Evolutionary conservation across 2,888 invertebrate genomes (phyloP), one percentile per base, ranked within the genome.

Genomic region (Andrena bicolor): DNA sequence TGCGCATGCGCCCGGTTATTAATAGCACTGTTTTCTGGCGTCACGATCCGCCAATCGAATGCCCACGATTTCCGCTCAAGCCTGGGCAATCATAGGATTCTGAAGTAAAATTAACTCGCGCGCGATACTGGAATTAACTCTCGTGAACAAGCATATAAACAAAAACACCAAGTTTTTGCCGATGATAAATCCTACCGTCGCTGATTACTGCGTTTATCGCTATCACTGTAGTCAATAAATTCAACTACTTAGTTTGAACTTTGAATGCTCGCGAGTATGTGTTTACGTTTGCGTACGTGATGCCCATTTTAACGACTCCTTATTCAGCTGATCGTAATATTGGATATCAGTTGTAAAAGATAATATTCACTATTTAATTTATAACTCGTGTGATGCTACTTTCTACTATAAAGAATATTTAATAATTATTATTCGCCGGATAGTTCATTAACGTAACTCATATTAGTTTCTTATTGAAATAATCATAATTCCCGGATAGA

Each of bases 1-100:
- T 82, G 88, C 91, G 92, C 90, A 80, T 91, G 93, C 91, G 91
- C 84, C 8, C 56, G 30, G 76, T 86, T 92, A 93, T 92, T 90
- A 92, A 92, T 93, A 93, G 92, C 87, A 85, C 64, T 23, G 58
- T 41, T 13, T 65, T 58, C 69, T 91, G 90, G 89, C 93, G 93
- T 93, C 93, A 93, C 53, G 63, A 68, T 13, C 10, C 28, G 53
- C 93, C 93, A 93, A 93, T 92, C 79, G 23, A n/a, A 71, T 23
- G 13, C 41, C 68, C 32, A 63, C 81, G 72, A 79, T 88, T 88
- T 85, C 79, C 82, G 76, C 74, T 86, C 83, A 79, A 76, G 78
- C 82, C 73, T 82, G 71, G 70, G 69, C 76, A 81, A 80, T 83
- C 81, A 80, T 60, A 85, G 70, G 74, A 82, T 83, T 72, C 74